Percentiles rank a stretch among this genome's conserved stretches.
phyloP scores from a whole-genome alignment of 2,888 invertebrate species.

The Agonopterix arenella region DNA sequence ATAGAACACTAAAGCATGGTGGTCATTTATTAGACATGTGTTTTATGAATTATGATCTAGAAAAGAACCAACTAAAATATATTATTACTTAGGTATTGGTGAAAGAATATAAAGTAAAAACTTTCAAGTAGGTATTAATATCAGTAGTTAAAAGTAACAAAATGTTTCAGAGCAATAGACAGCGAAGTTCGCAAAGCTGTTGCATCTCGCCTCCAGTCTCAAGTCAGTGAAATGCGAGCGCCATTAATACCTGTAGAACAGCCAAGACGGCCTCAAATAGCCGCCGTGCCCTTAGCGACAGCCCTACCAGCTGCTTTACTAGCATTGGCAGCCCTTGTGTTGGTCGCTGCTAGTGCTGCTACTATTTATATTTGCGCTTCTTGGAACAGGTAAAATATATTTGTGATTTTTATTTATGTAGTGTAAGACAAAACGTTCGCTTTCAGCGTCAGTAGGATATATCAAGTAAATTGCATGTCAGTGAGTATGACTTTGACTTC shows the following conservation, averaged over 20 bases:
- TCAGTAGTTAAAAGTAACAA: neutral
- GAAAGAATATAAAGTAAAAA: no score
- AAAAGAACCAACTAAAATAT: no score
- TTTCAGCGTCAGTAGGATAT: no score
- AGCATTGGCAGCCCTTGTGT: slow-evolving; percentile 91
- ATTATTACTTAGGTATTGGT: no score
- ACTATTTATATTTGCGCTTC: slow-evolving; percentile 96
- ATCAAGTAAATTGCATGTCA: no score
- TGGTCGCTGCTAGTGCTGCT: slow-evolving; percentile 90
- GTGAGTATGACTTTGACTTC: no score
- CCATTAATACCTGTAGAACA: slow-evolving; percentile 31
- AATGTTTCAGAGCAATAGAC: slow-evolving; percentile 37
- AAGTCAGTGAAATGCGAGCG: slow-evolving; percentile 81
- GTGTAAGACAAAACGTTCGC: no score
- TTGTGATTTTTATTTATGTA: no score
- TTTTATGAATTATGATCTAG: no score
- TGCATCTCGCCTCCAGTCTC: slow-evolving; percentile 39
- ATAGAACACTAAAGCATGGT: no score
- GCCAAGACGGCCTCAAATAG: slow-evolving; percentile 28
- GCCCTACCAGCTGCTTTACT: slow-evolving; percentile 94
- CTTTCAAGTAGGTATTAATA: no score
- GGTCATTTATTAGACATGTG: no score
- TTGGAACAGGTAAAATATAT: slow-evolving; percentile 87
- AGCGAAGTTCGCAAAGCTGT: slow-evolving; percentile 38
- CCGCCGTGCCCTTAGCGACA: slow-evolving; percentile 59